Evolutionary conservation across 2,888 invertebrate species (phyloP), one percentile per base, ranked within the genome.

Genomic region (Agrilus biguttatus): DNA sequence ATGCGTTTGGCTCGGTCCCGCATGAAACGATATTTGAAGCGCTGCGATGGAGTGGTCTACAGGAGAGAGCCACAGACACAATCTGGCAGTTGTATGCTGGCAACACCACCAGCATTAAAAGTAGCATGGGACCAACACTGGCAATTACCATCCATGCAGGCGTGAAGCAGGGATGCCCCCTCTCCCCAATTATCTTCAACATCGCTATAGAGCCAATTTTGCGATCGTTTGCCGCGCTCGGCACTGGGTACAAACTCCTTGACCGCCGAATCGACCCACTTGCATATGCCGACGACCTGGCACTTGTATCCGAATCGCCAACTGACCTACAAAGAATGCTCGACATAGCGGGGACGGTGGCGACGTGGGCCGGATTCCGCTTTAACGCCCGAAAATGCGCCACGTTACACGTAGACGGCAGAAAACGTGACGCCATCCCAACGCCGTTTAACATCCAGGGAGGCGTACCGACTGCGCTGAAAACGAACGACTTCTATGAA

Each of bases 261-360:
- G 34, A 13, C 34, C 13, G 5, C 34, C 2, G 5, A 2, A 34
- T 34, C 4, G 34, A 34, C 13, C 2, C 5, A 4, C 34, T 34
- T 5, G 34, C 5, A 4, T 34, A 34, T 13, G 34, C 34, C 5
- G 34, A 34, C 5, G 34, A 34, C 34, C 34, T 34, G 13, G 34
- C 34, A n/a, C 4, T 34, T n/a, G n/a, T n/a, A n/a, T n/a, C n/a
- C n/a, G n/a, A 4, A 13, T 34, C 34, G n/a, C 34, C 3, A 60
- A 54, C 52, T 69, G 63, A 55, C 72, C 72, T 10, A n/a, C n/a
- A n/a, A n/a, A n/a, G n/a, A 39, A 37, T 38, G 39, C 19, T 2
- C 19, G 2, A 19, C 19, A 19, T 19, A 5, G 19, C 2, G 2
- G 19, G 2, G 19, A 19, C 19, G 5, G 19, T 19, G 3, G 19